Evolutionary conservation across 2,888 invertebrate genomes (phyloP).

Genomic region (Anticlea derivata): DNA sequence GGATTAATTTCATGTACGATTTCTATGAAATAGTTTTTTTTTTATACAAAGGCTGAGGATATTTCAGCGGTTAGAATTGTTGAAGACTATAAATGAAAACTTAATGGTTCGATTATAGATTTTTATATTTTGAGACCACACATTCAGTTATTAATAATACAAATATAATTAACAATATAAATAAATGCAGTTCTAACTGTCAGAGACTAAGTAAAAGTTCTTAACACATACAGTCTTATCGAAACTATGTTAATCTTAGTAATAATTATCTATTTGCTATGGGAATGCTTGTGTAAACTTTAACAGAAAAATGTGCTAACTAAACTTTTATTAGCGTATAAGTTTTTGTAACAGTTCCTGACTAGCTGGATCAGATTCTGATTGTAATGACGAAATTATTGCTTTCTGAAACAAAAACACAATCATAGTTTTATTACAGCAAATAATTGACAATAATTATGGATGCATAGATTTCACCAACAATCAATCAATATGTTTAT

Average conservation of each 20-base stretch:
- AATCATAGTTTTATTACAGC: neutral
- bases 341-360: slow-evolving; percentile 57
- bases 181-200: neutral
- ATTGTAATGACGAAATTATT: slow-evolving; percentile 56
- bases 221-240: no score
- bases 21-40: no score
- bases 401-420: slow-evolving; percentile 61
- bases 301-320: no score
- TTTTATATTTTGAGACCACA: slow-evolving; percentile 1
- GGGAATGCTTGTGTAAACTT: slow-evolving; percentile 8
- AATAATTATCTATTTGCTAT: no score
- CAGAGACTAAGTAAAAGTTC: no score
- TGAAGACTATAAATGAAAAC: neutral
- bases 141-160: neutral
- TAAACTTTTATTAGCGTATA: slow-evolving; percentile 1
- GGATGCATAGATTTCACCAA: no score
- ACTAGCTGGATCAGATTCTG: slow-evolving; percentile 47
- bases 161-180: neutral
- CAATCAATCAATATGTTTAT: no score
- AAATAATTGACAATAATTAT: neutral
- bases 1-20: no score
- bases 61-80: no score
- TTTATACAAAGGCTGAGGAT: no score
- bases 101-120: neutral
- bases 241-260: no score